A percentile compares a stretch with the other conserved stretches of the same genome.
phyloP scores from a whole-genome alignment of 2,797 vertebrate species.

The Sebastiscus tertius region DNA sequence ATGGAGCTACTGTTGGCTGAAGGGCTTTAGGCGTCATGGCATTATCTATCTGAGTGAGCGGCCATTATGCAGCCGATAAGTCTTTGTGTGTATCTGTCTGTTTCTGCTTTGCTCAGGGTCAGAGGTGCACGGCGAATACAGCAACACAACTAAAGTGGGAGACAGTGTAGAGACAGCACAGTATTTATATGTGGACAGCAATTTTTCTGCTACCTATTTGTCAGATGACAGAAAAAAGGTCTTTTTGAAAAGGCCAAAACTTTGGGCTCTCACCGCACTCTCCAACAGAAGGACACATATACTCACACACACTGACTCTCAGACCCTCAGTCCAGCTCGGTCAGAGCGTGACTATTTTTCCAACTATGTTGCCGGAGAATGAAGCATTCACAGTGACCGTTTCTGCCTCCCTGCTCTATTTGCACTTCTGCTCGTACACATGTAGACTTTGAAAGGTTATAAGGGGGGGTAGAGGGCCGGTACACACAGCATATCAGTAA shows the following conservation, averaged over 20 bases:
- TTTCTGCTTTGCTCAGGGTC: neutral
- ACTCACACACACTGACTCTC: neutral
- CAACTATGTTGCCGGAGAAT: slow-evolving; percentile 17
- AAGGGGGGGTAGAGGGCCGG: neutral
- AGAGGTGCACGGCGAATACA: neutral
- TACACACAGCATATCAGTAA: neutral
- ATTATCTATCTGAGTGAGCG: slow-evolving; percentile 22
- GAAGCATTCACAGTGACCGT: slow-evolving; percentile 5
- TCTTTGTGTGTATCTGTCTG: neutral
- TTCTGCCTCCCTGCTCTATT: slow-evolving; percentile 2
- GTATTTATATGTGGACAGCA: neutral
- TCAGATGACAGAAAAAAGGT: neutral
- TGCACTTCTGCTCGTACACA: neutral
- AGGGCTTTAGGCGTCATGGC: slow-evolving; percentile 14
- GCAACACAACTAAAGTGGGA: neutral
- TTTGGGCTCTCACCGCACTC: neutral
- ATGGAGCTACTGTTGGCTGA: slow-evolving; percentile 43
- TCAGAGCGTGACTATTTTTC: slow-evolving; percentile 21
- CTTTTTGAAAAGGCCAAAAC: slow-evolving; percentile 15
- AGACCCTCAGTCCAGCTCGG: neutral
- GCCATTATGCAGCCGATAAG: neutral
- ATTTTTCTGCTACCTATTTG: neutral
- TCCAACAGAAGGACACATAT: neutral
- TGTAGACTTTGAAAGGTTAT: slow-evolving; percentile 14
- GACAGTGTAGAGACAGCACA: too few relatives aligned